Evolutionary conservation across 1,140 invertebrate genomes (phyloP).

Genomic region (Calephelis nemesis): DNA sequence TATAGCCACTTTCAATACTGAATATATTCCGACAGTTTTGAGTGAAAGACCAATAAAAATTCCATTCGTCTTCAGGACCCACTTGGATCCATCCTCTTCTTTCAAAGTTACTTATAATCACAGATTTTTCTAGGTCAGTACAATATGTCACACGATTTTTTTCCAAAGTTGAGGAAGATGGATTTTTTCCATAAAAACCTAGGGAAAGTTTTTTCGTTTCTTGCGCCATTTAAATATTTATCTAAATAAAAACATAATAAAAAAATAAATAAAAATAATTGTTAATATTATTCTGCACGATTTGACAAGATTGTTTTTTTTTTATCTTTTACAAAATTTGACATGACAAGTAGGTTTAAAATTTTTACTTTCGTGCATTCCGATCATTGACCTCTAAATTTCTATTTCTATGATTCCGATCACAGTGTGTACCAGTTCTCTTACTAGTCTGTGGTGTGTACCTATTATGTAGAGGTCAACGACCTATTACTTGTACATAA

Average conservation of each 20-base stretch:
- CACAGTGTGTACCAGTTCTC: too few relatives aligned
- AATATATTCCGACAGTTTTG: constrained; percentile 94
- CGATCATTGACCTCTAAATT: too few relatives aligned
- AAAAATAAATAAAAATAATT: background rate
- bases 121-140: constrained; percentile 96
- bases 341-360: too few relatives aligned
- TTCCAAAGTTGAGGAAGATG: constrained; percentile 31
- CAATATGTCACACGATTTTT: constrained; percentile 84
- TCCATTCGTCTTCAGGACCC: constrained; percentile 96
- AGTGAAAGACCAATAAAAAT: constrained; percentile 97
- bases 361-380: too few relatives aligned
- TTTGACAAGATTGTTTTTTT: too few relatives aligned
- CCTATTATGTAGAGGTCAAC: too few relatives aligned
- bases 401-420: too few relatives aligned
- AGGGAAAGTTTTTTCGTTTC: constrained; percentile 34
- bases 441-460: too few relatives aligned
- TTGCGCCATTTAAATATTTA: constrained; percentile 28
- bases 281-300: too few relatives aligned
- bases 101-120: constrained; percentile 95
- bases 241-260: background rate
- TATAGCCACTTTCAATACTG: constrained; percentile 94
- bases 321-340: too few relatives aligned
- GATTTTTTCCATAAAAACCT: constrained; percentile 15
- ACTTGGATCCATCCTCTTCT: constrained; percentile 95
- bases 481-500: too few relatives aligned